Percentiles rank a stretch among this genome's conserved stretches.
These are phyloP conservation scores for Oryctes rhinoceros DNA, from an alignment of 1,140 invertebrate genomes.

Conservation along the genomic window DNA sequence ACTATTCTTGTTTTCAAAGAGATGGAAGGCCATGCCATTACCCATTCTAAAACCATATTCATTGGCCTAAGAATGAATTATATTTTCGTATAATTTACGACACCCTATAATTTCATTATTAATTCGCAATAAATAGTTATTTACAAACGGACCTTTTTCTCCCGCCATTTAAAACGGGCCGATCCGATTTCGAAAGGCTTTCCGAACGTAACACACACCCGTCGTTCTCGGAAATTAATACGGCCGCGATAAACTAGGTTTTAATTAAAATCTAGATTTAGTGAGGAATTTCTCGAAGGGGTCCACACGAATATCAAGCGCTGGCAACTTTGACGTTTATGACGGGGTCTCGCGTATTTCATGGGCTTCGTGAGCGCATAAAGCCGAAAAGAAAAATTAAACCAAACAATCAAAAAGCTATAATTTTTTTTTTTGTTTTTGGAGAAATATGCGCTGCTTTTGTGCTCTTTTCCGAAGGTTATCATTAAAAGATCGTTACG, in stretches of 20 bases:
- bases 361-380: background rate
- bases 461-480: conserved; percentile 2
- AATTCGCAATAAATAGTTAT: conserved; percentile 27
- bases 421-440: conserved; percentile 20
- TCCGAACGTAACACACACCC: background rate
- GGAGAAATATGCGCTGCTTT: background rate
- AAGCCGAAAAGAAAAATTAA: background rate
- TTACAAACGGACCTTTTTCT: background rate
- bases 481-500: conserved; percentile 19
- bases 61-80: background rate
- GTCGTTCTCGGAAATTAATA: conserved; percentile 18
- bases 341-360: background rate
- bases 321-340: background rate
- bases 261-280: conserved; percentile 28
- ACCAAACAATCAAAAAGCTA: background rate
- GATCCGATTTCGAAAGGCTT: background rate
- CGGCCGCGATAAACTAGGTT: conserved; percentile 12
- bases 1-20: background rate
- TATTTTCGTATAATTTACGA: conserved; percentile 16
- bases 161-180: background rate
- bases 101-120: conserved; percentile 8
- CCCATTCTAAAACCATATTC: background rate
- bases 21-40: background rate
- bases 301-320: background rate
- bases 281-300: background rate